A percentile compares a stretch with the other conserved stretches of the same genome.
These are phyloP conservation scores for Onychorhynchus coronatus DNA, from an alignment of 2,113 vertebrate species.

Conservation along the genomic window DNA sequence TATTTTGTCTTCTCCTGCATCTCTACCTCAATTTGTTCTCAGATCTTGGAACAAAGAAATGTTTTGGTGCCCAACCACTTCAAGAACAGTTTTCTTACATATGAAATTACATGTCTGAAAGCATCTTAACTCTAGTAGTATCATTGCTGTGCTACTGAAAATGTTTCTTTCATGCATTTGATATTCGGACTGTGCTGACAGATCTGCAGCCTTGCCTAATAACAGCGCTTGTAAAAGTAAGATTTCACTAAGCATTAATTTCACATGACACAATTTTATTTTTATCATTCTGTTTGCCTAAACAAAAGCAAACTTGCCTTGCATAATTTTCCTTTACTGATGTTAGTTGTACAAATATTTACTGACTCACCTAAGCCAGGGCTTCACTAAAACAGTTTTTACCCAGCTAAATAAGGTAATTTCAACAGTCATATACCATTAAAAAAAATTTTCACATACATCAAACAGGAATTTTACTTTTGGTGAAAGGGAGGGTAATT, in stretches of 20 bases:
- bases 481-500: not conserved
- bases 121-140: not conserved
- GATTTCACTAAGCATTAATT: slow-evolving; percentile 4
- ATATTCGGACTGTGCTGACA: not conserved
- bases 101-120: not conserved
- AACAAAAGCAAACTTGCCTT: slow-evolving; percentile 59
- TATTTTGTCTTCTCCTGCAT: not conserved
- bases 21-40: not conserved
- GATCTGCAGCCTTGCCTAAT: not conserved
- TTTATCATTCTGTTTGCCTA: slow-evolving; percentile 53
- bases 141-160: not conserved
- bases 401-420: not conserved
- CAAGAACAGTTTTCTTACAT: not conserved
- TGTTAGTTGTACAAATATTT: slow-evolving; percentile 49
- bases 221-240: not conserved
- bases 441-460: not conserved
- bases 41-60: not conserved
- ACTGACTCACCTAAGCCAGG: not conserved
- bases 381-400: slow-evolving; percentile 10
- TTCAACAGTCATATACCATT: not conserved
- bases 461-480: not conserved
- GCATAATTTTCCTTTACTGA: slow-evolving; percentile 37
- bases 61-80: not conserved
- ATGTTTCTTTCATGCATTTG: not conserved
- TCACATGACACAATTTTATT: slow-evolving; percentile 21